Conservation (phyloP, 2,797 vertebrate species). For the Craterocephalus amniculus region DNA sequence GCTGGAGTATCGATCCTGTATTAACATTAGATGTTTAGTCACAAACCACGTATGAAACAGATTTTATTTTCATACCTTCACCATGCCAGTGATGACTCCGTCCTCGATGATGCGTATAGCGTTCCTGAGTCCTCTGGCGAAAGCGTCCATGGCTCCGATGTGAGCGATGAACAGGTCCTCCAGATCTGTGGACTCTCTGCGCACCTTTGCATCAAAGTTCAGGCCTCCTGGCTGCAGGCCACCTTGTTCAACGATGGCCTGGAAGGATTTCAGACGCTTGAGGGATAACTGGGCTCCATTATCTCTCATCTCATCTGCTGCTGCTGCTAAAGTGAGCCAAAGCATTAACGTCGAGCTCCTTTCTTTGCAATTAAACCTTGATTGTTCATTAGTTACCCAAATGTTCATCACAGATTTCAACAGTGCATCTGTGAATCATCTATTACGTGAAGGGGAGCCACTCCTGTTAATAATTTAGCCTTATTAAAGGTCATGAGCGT, state of each 20-base stretch:
- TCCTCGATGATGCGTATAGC: conserved; percentile 71
- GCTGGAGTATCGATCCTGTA: conserved; percentile 75
- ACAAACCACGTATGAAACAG: no score
- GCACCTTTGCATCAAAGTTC: conserved; percentile 80
- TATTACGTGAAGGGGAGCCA: neutral
- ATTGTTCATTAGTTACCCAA: neutral
- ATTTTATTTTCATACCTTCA: conserved; percentile 75
- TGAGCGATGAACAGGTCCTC: conserved; percentile 80
- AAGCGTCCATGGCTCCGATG: conserved; percentile 78
- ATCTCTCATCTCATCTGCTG: neutral
- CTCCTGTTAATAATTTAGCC: no score
- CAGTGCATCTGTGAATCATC: neutral
- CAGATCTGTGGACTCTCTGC: conserved; percentile 76
- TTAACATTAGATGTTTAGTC: conserved; percentile 23
- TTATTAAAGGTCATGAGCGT: no score
- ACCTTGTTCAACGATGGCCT: conserved; percentile 77
- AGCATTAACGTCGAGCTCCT: neutral
- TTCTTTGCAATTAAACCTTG: neutral
- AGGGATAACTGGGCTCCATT: neutral
- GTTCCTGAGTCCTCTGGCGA: conserved; percentile 78
- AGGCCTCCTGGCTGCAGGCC: conserved; percentile 79
- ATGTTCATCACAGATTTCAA: neutral
- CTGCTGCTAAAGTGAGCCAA: neutral
- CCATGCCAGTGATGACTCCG: conserved; percentile 66
- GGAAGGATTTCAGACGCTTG: conserved; percentile 3